A percentile compares a stretch with the other conserved stretches of the same genome.
Evolutionary conservation across 2,888 invertebrate genomes (phyloP).

Genomic region (Azorinus chamasolen): DNA sequence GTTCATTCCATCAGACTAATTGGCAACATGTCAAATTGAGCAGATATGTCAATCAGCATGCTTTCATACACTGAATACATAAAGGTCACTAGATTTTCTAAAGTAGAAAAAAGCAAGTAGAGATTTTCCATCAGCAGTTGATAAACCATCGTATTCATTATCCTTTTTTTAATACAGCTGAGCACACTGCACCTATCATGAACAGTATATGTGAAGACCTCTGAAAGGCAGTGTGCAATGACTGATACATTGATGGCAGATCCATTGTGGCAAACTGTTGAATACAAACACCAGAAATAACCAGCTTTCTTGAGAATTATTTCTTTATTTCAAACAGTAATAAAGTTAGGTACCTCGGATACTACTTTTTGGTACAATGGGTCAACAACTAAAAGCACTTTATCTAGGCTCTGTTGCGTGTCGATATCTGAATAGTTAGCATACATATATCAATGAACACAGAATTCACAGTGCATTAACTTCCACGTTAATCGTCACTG

Average conservation of each 20-base stretch:
- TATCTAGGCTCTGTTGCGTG: not conserved
- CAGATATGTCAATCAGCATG: slow-evolving; percentile 9
- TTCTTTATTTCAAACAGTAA: not conserved
- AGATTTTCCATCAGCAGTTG: slow-evolving; percentile 14
- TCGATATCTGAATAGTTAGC: slow-evolving; percentile 1
- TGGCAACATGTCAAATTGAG: slow-evolving; percentile 28
- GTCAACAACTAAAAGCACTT: slow-evolving; percentile 15
- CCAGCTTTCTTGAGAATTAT: not conserved
- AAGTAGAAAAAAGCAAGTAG: slow-evolving; percentile 4
- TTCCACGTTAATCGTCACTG: slow-evolving; percentile 8
- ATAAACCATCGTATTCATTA: slow-evolving; percentile 31
- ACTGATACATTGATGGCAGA: slow-evolving; percentile 13
- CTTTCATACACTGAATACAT: slow-evolving; percentile 28
- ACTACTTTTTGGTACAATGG: slow-evolving; percentile 6
- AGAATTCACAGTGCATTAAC: slow-evolving; percentile 16
- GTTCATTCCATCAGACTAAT: slow-evolving; percentile 1
- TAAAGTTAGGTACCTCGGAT: slow-evolving; percentile 2
- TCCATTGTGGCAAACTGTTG: slow-evolving; percentile 7
- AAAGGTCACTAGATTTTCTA: slow-evolving; percentile 13
- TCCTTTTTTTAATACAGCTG: slow-evolving; percentile 21
- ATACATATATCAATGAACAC: too few relatives aligned
- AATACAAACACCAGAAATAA: slow-evolving; percentile 15
- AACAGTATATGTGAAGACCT: slow-evolving; percentile 7
- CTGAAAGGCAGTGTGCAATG: slow-evolving; percentile 13
- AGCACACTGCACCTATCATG: slow-evolving; percentile 38